Evolutionary conservation across 2,888 invertebrate genomes (phyloP).

Genomic region (Andrena flavipes): DNA sequence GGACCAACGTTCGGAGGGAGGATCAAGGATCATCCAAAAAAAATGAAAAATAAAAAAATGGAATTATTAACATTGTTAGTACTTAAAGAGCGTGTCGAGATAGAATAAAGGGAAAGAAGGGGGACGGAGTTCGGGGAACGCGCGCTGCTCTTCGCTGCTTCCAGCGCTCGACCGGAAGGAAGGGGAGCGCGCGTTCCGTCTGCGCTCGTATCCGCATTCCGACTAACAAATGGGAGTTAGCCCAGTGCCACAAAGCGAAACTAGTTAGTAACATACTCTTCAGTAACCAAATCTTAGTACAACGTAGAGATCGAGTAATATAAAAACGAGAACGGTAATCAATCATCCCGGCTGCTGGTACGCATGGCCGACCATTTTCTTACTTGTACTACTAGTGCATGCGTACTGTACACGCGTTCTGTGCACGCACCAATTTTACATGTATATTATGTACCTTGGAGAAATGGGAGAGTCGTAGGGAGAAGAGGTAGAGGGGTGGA

Average conservation of each 20-base stretch:
- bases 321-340: conserved; percentile 47
- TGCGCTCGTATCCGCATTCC: conserved; percentile 51
- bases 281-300: conserved; percentile 83
- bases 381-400: conserved; percentile 54
- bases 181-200: conserved; percentile 26
- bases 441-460: conserved; percentile 54
- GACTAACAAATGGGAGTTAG: conserved; percentile 51
- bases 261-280: conserved; percentile 77
- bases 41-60: conserved; percentile 6
- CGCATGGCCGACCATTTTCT: conserved; percentile 63
- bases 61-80: conserved; percentile 55
- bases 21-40: conserved; percentile 21
- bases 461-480: conserved; percentile 46
- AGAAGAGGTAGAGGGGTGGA: conserved; percentile 34
- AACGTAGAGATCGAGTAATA: conserved; percentile 76
- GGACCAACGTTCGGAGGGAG: conserved; percentile 13
- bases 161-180: neutral
- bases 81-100: conserved; percentile 54
- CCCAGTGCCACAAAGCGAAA: conserved; percentile 75
- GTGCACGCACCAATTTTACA: conserved; percentile 45
- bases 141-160: neutral
- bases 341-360: conserved; percentile 41
- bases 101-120: conserved; percentile 4
- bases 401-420: conserved; percentile 50
- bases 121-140: conserved; percentile 8